Evolutionary conservation across 2,888 invertebrate genomes (phyloP), one percentile per base, ranked within the genome.

Genomic region (Sussaba pulchella): DNA sequence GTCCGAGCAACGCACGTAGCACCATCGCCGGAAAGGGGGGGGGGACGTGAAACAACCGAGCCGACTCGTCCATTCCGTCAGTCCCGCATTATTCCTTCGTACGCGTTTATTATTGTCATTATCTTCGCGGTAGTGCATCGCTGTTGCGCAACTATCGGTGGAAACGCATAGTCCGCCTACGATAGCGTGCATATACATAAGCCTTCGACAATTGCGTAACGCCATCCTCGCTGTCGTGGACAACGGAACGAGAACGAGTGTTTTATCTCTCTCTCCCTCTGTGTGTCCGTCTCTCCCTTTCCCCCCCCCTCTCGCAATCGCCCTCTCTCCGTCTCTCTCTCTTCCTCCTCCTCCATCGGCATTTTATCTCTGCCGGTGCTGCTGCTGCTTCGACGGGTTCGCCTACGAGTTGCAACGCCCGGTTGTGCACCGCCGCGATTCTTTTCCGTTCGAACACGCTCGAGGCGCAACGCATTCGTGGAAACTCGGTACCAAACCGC

Each of bases 161-260:
- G 73, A 69, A 69, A 50, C 57, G 69, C 43, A 31, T 57, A 59
- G n/a, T 41, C 54, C 31, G 47, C 61, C 71, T 72, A 45, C 57
- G 70, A 41, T 43, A 57, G 3, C 17, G 26, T 24, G 63, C 43
- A 26, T 4, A 54, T 5, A n/a, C 26, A 54, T 24, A 24, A 52
- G 52, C 17, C 14, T 57, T 64, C 63, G 21, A 67, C 52, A 31
- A 77, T 81, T 81, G 77, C 77, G 77, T 74, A 81, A 81, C 74
- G 59, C 31, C 64, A 74, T 78, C 77, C 77, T 81, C 74, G 74
- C 73, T 24, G 54, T 57, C 31, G 73, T 54, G 74, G 70, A 78
- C 81, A 78, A 78, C 70, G 61, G 66, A 78, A 81, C 81, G 81
- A 77, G 81, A 77, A 81, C 77, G 81, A 71, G 52, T 71, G 74